Conservation (phyloP, 2,797 vertebrate genomes). For the Buphagus erythrorhynchus region DNA sequence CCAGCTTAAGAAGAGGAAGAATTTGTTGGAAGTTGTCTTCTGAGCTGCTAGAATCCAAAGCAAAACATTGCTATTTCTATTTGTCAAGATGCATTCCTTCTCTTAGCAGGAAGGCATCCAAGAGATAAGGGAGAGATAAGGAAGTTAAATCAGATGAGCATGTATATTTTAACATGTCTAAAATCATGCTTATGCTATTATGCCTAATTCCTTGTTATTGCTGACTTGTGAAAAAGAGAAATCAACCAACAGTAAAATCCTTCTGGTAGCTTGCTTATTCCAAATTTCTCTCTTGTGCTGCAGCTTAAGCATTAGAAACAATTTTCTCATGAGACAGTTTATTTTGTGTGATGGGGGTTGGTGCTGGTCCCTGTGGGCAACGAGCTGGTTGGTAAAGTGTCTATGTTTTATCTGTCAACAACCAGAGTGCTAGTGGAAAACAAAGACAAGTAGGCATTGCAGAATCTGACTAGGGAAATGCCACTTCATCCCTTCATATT, state of each 20-base stretch:
- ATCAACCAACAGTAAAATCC: background rate
- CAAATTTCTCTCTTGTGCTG: background rate
- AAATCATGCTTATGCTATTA: background rate
- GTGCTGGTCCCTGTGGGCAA: background rate
- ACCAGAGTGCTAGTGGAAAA: background rate
- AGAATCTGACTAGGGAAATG: background rate
- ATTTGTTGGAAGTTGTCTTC: background rate
- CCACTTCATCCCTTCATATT: background rate
- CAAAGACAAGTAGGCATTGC: background rate
- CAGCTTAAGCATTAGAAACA: background rate
- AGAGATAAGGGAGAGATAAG: constrained; percentile 1
- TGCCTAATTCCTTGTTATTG: background rate
- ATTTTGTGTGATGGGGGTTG: background rate
- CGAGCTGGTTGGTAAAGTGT: background rate
- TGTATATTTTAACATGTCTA: background rate
- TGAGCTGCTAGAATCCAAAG: background rate
- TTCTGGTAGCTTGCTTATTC: background rate
- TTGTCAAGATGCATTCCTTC: background rate
- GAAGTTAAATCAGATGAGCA: background rate
- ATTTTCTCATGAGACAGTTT: background rate
- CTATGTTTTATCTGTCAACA: background rate
- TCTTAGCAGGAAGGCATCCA: background rate
- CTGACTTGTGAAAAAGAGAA: background rate
- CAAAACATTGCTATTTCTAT: background rate
- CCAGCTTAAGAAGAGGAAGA: background rate